Base-by-base conservation (phyloP, 1,140 invertebrate species). In the Mesaphorura yosii region DNA sequence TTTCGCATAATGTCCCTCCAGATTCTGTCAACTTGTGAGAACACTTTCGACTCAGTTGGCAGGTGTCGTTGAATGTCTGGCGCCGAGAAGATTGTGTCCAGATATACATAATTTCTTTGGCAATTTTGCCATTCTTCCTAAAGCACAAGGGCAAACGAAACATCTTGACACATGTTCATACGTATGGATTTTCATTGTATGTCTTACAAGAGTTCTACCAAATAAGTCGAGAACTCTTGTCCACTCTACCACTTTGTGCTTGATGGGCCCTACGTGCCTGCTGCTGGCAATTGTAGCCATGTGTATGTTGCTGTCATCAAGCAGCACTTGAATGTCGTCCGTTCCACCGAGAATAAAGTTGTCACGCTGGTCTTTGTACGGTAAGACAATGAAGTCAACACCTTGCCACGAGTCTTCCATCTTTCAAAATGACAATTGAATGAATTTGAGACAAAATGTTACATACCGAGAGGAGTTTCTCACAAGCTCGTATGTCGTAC, bases 61-160 rank as follows among this genome's bases (percentile, higher is more conserved):
- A 92, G 65, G 66, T 91, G 87, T 22, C 86, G 72, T 64, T 89
- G 86, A 57, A 91, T 90, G 64, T 89, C 86, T 1, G 87, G 83
- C 1, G 86, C 85, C n/a, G 80, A 80, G 67, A 91, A 91, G 62
- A 91, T 89, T 4, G 86, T 82, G 66, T 90, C 84, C 40, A 90
- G 69, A 63, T 91, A 89, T 3, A 89, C 72, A 86, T 86, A 91
- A 39, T 82, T 84, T 60, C 82, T 79, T 66, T 90, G 86, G 61
- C 85, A 88, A 29, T 75, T 75, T 63, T 79, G 76, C 87, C 87
- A 90, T 66, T 83, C 83, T 66, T 89, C 86, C 85, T 83, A 63
- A 34, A 70, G 57, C 41, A 34, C 58, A 31, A 44, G 34, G 29
- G 22, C 22, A 44, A 40, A 14, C 25, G 10, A 38, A 38, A 31